These are phyloP conservation scores for Allygus modestus DNA, from an alignment of 2,888 invertebrate genomes.

Conservation along the genomic window DNA sequence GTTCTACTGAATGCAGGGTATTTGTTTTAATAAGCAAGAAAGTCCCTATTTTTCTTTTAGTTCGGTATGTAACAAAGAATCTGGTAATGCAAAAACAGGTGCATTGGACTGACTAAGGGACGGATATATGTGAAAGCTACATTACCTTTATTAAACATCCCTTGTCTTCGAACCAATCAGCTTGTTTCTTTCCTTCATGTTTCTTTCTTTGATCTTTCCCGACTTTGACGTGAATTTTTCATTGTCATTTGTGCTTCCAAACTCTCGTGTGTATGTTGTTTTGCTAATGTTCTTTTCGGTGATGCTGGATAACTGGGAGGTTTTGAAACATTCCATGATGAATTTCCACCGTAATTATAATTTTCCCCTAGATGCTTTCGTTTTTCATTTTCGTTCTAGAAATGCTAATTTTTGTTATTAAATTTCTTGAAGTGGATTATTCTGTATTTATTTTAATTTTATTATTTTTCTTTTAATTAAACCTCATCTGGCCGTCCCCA, in stretches of 20 bases:
- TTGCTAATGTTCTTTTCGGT: slow-evolving; percentile 25
- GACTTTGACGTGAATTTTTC: slow-evolving; percentile 27
- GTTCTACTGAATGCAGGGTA: background rate
- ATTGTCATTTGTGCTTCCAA: slow-evolving; percentile 26
- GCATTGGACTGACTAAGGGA: background rate
- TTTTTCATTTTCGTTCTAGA: too few species aligned
- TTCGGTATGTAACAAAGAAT: background rate
- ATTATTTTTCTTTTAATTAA: too few species aligned
- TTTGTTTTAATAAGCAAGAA: slow-evolving; percentile 14
- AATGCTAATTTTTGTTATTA: too few species aligned
- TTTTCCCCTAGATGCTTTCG: too few species aligned
- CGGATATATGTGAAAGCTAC: background rate
- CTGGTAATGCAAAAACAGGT: background rate
- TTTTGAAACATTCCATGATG: too few species aligned
- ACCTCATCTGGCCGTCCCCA: too few species aligned
- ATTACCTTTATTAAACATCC: slow-evolving; percentile 43
- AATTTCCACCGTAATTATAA: too few species aligned
- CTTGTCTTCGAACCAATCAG: background rate
- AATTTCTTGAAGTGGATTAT: too few species aligned
- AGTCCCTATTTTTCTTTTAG: background rate
- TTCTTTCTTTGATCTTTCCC: slow-evolving; percentile 11
- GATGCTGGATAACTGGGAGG: background rate
- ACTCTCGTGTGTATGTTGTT: background rate
- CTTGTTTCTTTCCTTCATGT: background rate
- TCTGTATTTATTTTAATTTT: too few species aligned